Conservation (phyloP, 2,797 vertebrate species). For the Rhadinocentrus ornatus region DNA sequence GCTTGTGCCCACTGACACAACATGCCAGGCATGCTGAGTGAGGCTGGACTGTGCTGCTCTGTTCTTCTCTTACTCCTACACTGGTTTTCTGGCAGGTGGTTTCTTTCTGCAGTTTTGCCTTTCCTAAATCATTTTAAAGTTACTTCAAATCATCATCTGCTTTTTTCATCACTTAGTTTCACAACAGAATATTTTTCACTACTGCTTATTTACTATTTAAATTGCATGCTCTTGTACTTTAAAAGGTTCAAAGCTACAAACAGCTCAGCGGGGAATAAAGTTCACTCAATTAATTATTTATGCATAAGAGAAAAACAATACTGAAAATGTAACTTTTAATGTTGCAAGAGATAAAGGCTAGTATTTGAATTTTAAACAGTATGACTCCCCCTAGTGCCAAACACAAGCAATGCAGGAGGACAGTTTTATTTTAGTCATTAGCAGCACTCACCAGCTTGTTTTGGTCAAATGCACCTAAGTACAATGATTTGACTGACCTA, state of each 20-base stretch:
- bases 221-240: conserved; percentile 34
- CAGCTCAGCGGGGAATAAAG: conserved; percentile 44
- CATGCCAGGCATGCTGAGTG: conserved; percentile 70
- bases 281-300: conserved; percentile 71
- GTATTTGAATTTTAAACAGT: conserved; percentile 73
- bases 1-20: conserved; percentile 61
- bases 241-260: conserved; percentile 53
- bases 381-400: conserved; percentile 82
- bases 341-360: conserved; percentile 25
- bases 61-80: conserved; percentile 38
- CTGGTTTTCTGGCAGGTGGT: conserved; percentile 56
- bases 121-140: conserved; percentile 5
- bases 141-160: conserved; percentile 29
- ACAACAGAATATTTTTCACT: neutral
- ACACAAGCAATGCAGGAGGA: neutral
- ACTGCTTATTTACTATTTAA: conserved; percentile 37
- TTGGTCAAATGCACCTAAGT: neutral
- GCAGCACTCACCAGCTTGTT: neutral
- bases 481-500: neutral
- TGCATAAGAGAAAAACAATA: conserved; percentile 68
- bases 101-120: conserved; percentile 20
- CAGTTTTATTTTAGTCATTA: neutral
- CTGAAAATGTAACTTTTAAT: conserved; percentile 47
- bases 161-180: conserved; percentile 10
- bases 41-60: conserved; percentile 62